A percentile compares a stretch with the other conserved stretches of the same genome.
Conservation (phyloP, 2,888 invertebrate genomes). For the Melolontha melolontha region DNA sequence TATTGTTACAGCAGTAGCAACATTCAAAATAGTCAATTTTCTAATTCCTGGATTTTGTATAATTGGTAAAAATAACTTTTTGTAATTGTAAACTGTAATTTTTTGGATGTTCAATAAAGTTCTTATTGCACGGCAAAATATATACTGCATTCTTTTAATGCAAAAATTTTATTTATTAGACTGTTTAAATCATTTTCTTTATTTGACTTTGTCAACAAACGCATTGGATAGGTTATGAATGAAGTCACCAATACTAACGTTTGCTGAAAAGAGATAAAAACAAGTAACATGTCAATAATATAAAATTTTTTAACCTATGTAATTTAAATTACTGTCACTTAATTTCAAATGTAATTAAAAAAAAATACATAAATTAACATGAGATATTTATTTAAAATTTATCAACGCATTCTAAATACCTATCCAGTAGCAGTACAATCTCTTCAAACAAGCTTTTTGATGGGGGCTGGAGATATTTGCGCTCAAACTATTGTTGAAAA, state of each 20-base stretch:
- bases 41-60: background rate
- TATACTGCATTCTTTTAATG: constrained; percentile 16
- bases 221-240: background rate
- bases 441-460: constrained; percentile 76
- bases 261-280: constrained; percentile 12
- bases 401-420: constrained; percentile 8
- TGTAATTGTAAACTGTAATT: constrained; percentile 1
- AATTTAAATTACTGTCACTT: constrained; percentile 11
- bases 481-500: constrained; percentile 77
- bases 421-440: constrained; percentile 71
- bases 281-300: background rate
- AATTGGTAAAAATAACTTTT: background rate
- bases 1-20: constrained; percentile 2
- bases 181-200: constrained; percentile 3
- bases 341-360: background rate
- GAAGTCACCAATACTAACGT: background rate
- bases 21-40: background rate
- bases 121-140: constrained; percentile 1
- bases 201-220: background rate
- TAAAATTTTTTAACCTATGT: constrained; percentile 4
- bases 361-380: constrained; percentile 11
- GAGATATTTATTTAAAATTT: background rate
- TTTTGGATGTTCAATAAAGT: background rate
- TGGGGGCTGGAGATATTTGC: constrained; percentile 82
- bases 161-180: background rate